A percentile compares a stretch with the other conserved stretches of the same genome.
phyloP scores from a whole-genome alignment of 2,888 invertebrate species.

The Lasioglossum figueresi region DNA sequence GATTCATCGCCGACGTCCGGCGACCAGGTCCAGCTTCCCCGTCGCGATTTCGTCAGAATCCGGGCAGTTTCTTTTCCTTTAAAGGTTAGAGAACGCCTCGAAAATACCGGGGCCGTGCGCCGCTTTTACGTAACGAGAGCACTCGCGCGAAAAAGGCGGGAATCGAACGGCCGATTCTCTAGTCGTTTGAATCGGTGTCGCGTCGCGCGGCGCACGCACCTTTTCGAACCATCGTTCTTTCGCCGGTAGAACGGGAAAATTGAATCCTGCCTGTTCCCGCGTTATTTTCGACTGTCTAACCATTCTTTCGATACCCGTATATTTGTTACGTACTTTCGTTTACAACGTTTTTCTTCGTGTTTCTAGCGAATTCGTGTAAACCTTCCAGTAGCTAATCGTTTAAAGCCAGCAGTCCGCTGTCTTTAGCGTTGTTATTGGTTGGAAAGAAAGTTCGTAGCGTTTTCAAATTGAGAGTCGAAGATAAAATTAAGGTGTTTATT shows the following conservation, averaged over 20 bases:
- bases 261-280: background rate
- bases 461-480: too few relatives aligned
- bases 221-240: background rate
- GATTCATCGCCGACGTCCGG: background rate
- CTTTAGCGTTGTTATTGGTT: background rate
- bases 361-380: too few relatives aligned
- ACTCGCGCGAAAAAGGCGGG: conserved; percentile 63
- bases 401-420: too few relatives aligned
- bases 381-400: background rate
- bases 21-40: background rate
- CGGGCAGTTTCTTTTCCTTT: conserved; percentile 68
- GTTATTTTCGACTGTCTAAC: background rate
- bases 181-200: conserved; percentile 38
- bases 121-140: conserved; percentile 66
- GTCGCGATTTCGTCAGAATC: conserved; percentile 49
- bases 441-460: too few relatives aligned
- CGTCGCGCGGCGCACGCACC: conserved; percentile 11
- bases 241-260: background rate
- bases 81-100: conserved; percentile 67
- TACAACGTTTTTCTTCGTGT: too few relatives aligned
- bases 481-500: too few relatives aligned
- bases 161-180: conserved; percentile 50
- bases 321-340: too few relatives aligned
- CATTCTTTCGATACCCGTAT: too few relatives aligned
- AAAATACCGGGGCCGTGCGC: conserved; percentile 53